Evolutionary conservation across 1,140 invertebrate genomes (phyloP), one percentile per base, ranked within the genome.

Genomic region (Frieseomelitta varia): DNA sequence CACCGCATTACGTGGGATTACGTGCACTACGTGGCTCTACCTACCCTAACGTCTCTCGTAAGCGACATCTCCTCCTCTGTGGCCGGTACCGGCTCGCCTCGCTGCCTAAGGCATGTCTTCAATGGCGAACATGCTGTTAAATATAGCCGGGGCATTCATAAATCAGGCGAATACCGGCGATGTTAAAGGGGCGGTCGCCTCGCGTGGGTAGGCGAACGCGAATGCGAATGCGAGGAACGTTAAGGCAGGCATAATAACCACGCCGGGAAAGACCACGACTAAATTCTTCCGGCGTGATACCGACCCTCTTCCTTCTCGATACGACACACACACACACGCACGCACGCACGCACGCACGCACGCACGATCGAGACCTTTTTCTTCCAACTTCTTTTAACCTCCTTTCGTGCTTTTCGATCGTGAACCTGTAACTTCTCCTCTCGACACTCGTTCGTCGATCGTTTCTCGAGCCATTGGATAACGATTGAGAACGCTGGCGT

Each of bases 131-230:
- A 90, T 68, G 90, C 86, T 91, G 90, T 91, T 91, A 91, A 91
- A 91, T 91, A 91, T 91, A 91, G 90, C 90, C 90, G 67, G 82
- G 83, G 90, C 88, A 89, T 91, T 91, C 88, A 91, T 91, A 91
- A 91, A 91, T 91, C 90, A 91, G 88, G 90, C 90, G 88, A 91
- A 91, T 91, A 91, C 86, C 90, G 89, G 67, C 90, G 90, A 91
- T 91, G 90, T 90, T 91, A 91, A 91, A 91, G 90, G 90, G 90
- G 90, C 90, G 90, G 90, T 90, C 87, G 87, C 81, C 78, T 83
- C 82, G 90, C 90, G 90, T 91, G 90, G 90, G 90, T 65, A 84
- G 90, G 74, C 84, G 84, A 83, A 90, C 81, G 87, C 58, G 58
- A 61, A 61, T 87, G 87, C 58, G 58, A 61, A 61, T 87, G 89